Base-by-base conservation (phyloP, 2,888 invertebrate genomes). In the Lasioglossum vierecki region DNA sequence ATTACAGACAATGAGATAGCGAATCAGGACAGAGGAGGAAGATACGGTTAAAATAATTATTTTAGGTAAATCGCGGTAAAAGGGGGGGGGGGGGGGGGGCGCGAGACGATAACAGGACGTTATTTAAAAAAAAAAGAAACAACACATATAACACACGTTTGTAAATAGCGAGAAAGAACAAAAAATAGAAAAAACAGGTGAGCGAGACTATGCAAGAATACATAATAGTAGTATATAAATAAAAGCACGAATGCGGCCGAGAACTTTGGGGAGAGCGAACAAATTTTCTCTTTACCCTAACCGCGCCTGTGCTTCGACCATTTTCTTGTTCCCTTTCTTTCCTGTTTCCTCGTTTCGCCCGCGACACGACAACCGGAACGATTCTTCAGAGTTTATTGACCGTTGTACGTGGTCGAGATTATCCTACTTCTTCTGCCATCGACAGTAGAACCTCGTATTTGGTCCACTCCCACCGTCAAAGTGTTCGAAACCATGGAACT, bases 161-260 rank as follows among this genome's bases (percentile, higher is more conserved):
- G 93, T 93, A 93, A 87, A 93, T 93, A 93, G 91, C 86, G 86
- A 84, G 82, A 87, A 60, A 11, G 26, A 26, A 60, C 13, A 11
- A 26, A 60, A 60, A 11, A 13, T 3, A 11, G 9, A 4, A 11
- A n/a, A 30, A 30, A 66, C 63, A 30, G 18, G 30, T 6, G 66
- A 66, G 66, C 35, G 35, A 66, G 30, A 26, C 26, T 26, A 9
- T 5, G 60, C 26, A 6, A 9, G 15, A 60, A 66, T 76, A 73
- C 39, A 73, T 72, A 46, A 76, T 60, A 75, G 66, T 53, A 66
- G 26, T 44, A 5, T 18, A 35, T 41, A n/a, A 44, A 57, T 35
- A 60, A 57, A 44, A 60, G 82, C n/a, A 44, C 44, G 46, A 63
- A 63, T 63, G 70, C 60, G 80, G 71, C 78, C 57, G 41, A n/a